Evolutionary conservation across 2,113 vertebrate genomes (phyloP).

Genomic region (Anseranas semipalmata): DNA sequence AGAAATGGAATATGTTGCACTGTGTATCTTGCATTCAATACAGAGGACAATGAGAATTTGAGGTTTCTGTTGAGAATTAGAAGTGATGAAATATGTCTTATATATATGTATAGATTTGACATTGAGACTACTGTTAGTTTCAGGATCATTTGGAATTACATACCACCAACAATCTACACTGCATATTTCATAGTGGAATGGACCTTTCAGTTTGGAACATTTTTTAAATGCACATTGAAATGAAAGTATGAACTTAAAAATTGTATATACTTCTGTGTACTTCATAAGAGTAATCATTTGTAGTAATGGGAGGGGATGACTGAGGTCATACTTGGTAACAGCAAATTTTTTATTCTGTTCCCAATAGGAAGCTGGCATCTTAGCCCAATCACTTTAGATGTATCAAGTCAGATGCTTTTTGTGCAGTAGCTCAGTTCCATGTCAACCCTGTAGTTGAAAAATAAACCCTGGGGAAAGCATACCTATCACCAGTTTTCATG

Average conservation of each 20-base stretch:
- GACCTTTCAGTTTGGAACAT: neutral
- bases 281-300: slow-evolving; percentile 1
- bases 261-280: neutral
- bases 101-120: neutral
- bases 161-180: neutral
- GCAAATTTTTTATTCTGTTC: slow-evolving; percentile 34
- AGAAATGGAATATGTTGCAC: neutral
- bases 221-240: neutral
- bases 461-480: slow-evolving; percentile 39
- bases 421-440: neutral
- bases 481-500: slow-evolving; percentile 14
- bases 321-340: neutral
- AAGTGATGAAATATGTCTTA: neutral
- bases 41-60: neutral
- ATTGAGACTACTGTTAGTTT: rapidly evolving
- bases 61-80: neutral
- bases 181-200: neutral
- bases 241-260: neutral
- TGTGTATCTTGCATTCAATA: neutral
- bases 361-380: neutral
- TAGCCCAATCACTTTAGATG: slow-evolving; percentile 22
- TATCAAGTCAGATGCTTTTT: slow-evolving; percentile 7
- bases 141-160: neutral
- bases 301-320: neutral
- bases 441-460: slow-evolving; percentile 15